Evolutionary conservation across 2,797 vertebrate genomes (phyloP).

Genomic region (Leuciscus waleckii): DNA sequence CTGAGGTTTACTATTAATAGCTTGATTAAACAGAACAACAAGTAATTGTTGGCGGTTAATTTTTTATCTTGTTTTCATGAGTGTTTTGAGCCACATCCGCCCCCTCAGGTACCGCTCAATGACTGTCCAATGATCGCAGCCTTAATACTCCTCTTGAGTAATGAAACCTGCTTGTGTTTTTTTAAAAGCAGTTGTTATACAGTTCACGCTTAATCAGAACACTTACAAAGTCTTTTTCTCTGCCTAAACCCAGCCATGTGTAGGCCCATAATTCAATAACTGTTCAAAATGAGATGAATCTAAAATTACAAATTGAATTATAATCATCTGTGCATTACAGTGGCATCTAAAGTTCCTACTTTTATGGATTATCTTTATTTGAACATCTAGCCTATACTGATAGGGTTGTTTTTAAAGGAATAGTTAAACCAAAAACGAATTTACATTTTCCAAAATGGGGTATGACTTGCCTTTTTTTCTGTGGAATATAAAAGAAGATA

Average conservation of each 20-base stretch:
- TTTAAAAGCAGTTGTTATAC: neutral
- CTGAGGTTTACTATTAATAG: slow-evolving; percentile 59
- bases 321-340: neutral
- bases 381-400: neutral
- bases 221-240: neutral
- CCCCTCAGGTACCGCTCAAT: slow-evolving; percentile 39
- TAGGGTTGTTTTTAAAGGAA: neutral
- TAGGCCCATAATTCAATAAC: slow-evolving; percentile 6
- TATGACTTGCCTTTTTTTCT: neutral
- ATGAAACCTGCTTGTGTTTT: slow-evolving; percentile 49
- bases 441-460: neutral
- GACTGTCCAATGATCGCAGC: slow-evolving; percentile 63
- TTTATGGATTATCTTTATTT: neutral
- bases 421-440: neutral
- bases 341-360: neutral
- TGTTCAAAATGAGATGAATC: neutral
- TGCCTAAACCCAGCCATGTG: neutral
- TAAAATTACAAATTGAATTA: neutral
- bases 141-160: slow-evolving; percentile 69
- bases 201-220: slow-evolving; percentile 4
- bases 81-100: slow-evolving; percentile 19
- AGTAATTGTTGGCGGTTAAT: slow-evolving; percentile 43
- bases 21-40: slow-evolving; percentile 57
- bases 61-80: slow-evolving; percentile 47
- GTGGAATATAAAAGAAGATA: neutral